phyloP scores from a whole-genome alignment of 1,140 invertebrate genomes.

The Anoplolepis gracilipes region DNA sequence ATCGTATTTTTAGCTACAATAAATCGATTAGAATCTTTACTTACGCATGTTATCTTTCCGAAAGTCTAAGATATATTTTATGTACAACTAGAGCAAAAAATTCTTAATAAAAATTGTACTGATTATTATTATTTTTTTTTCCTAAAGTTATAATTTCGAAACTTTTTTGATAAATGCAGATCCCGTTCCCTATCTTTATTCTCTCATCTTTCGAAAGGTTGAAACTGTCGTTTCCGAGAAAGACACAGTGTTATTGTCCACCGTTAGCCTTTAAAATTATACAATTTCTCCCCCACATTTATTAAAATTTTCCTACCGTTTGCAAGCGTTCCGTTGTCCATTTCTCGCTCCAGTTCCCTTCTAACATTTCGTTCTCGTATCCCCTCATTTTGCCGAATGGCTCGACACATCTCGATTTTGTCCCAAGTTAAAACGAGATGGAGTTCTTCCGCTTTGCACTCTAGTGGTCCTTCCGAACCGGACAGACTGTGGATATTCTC shows the following conservation, averaged over 20 bases:
- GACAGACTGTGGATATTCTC: slow-evolving; percentile 18
- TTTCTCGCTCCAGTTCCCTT: neutral
- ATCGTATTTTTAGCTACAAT: neutral
- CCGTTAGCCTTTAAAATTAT: slow-evolving; percentile 18
- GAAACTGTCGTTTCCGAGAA: neutral
- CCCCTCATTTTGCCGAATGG: slow-evolving; percentile 19
- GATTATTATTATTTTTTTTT: neutral
- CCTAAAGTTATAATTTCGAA: neutral
- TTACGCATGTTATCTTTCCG: neutral
- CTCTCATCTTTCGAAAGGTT: neutral
- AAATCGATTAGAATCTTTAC: neutral
- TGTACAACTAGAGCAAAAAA: too few species aligned
- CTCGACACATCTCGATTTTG: slow-evolving; percentile 52
- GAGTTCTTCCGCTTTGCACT: slow-evolving; percentile 60
- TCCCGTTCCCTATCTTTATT: neutral
- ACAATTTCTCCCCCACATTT: slow-evolving; percentile 1
- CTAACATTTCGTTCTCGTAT: neutral
- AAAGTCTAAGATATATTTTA: neutral
- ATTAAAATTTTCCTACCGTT: slow-evolving; percentile 44
- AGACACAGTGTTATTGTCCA: neutral
- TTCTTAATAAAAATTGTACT: too few species aligned
- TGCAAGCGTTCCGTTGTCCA: slow-evolving; percentile 22
- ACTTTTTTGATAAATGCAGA: neutral
- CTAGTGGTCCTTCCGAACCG: slow-evolving; percentile 39
- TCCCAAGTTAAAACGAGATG: slow-evolving; percentile 46